phyloP scores from a whole-genome alignment of 2,888 invertebrate species.

The Brassicogethes aeneus region DNA sequence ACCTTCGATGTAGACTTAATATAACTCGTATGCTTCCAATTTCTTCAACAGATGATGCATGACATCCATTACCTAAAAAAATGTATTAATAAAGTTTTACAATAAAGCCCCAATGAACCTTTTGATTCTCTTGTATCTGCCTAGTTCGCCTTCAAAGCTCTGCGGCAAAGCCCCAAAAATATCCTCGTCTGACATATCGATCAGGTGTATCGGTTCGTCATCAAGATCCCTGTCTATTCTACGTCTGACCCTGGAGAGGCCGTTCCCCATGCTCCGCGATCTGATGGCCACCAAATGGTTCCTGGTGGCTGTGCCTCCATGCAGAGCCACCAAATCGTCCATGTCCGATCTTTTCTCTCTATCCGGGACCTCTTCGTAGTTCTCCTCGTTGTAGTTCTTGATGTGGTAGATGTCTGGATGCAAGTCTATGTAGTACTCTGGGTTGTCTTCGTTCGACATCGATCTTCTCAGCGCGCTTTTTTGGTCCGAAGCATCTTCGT shows the following conservation, averaged over 20 bases:
- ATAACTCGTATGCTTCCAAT: too few species aligned
- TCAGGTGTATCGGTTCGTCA: conserved; percentile 21
- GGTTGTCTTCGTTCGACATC: conserved; percentile 8
- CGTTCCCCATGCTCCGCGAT: conserved; percentile 23
- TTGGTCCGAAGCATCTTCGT: conserved; percentile 1
- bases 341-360: conserved; percentile 22
- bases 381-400: conserved; percentile 7
- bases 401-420: conserved; percentile 16
- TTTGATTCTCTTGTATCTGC: conserved; percentile 38
- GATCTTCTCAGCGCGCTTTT: conserved; percentile 1
- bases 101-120: too few species aligned
- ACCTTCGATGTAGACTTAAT: too few species aligned
- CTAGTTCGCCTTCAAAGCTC: conserved; percentile 36
- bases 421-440: conserved; percentile 20
- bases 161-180: conserved; percentile 39
- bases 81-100: too few species aligned
- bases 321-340: conserved; percentile 19
- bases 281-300: conserved; percentile 25
- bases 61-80: too few species aligned
- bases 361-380: neutral
- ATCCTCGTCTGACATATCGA: conserved; percentile 34
- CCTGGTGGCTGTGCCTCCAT: conserved; percentile 22
- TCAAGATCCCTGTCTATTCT: conserved; percentile 17
- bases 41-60: too few species aligned
- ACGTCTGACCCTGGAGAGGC: conserved; percentile 15